Evolutionary conservation across 2,113 vertebrate genomes (phyloP), one percentile per base, ranked within the genome.

Genomic region (Bos taurus): DNA sequence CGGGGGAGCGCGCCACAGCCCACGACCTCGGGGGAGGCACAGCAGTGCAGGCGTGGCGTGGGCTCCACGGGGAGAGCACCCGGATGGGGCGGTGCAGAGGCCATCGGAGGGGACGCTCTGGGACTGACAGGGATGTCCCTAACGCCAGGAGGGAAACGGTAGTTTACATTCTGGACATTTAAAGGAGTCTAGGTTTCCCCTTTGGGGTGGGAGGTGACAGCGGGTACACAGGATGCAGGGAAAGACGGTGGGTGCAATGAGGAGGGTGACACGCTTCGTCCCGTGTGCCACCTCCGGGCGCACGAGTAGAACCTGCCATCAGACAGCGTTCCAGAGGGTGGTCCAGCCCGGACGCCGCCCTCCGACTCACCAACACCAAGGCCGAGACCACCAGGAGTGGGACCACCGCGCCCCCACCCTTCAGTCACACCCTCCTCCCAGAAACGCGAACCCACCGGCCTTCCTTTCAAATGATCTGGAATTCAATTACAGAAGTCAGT

Each of bases 181-280:
- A 16, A 36, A 84, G n/a, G 17, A 6, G 2, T 8, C 36, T 57
- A 14, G 19, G 43, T 6, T 5, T 26, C 5, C 1, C 2, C 52
- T n/a, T 12, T 62, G 21, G 48, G 57, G 2, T 6, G 4, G 13
- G 23, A 9, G 40, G 84, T 3, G 9, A 13, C 1, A 17, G 23
- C 28, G 7, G 59, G 19, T 2, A 7, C 1, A 7, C 0, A 19
- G 48, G 4, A 12, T 1, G 12, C 7, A 0, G 17, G 46, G 2
- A 33, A 17, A 57, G 17, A 23, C 0, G 0, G 28, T 6, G 12
- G 28, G 28, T 2, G 13, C 9, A 10, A 2, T 4, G 17, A 10
- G 54, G 30, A 7, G 0, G 16, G 3, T 1, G 16, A 17, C 43
- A 2, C 0, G 2, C 3, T 1, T 3, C 36, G 14, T 26, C 16